phyloP scores from a whole-genome alignment of 2,888 invertebrate genomes.

The Apamea monoglypha region DNA sequence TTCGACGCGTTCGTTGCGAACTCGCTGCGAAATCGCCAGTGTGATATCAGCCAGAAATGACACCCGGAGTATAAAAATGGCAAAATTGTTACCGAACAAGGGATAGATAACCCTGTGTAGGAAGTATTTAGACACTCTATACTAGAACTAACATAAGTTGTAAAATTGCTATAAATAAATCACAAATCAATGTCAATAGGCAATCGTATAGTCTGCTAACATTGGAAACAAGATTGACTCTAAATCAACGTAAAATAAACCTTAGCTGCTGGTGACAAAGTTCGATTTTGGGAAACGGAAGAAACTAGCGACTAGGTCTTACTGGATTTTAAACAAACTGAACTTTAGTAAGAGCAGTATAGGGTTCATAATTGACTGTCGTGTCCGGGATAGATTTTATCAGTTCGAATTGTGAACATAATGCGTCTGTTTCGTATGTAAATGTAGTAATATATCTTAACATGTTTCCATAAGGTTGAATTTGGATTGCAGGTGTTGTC shows the following conservation, averaged over 20 bases:
- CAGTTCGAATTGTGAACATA: slow-evolving; percentile 30
- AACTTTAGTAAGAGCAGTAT: fast-evolving
- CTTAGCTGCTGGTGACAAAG: fast-evolving
- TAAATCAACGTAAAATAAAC: slow-evolving; percentile 12
- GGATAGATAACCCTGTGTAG: no score
- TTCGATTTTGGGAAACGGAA: not conserved
- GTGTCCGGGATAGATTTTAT: slow-evolving; percentile 12
- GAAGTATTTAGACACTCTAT: no score
- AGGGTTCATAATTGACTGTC: slow-evolving; percentile 13
- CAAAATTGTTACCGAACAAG: no score
- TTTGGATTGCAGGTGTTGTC: slow-evolving; percentile 11
- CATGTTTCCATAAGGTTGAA: not conserved
- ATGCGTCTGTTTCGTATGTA: not conserved
- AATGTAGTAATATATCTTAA: slow-evolving; percentile 14
- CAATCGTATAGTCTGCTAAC: slow-evolving; percentile 58
- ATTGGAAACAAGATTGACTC: slow-evolving; percentile 8
- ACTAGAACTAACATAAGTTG: not conserved
- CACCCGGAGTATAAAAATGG: no score
- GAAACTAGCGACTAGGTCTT: fast-evolving
- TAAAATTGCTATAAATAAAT: slow-evolving; percentile 54
- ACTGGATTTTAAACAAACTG: not conserved
- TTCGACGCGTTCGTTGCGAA: no score
- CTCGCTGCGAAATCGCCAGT: no score
- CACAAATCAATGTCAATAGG: slow-evolving; percentile 64
- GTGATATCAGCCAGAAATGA: no score